Base-by-base conservation (phyloP, 2,888 invertebrate species). In the Scaptomyza polygonia region DNA sequence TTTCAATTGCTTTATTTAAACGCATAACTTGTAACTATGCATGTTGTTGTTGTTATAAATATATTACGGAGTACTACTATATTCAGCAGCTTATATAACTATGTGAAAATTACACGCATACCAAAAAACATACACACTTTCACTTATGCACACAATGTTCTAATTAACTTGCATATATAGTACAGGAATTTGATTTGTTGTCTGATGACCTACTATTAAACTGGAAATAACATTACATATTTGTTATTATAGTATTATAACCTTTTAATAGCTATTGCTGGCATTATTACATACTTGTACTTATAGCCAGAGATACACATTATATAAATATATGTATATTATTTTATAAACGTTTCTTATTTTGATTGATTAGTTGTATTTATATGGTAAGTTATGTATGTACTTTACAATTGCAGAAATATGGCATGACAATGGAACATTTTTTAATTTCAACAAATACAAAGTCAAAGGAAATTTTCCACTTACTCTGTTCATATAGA, bases 1-100 rank as follows among this genome's bases (percentile, higher is more conserved):
- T 71, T 77, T 83, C 68, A 75, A 86, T 86, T 82, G 81, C 76
- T 80, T 86, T 68, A 68, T 80, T 78, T 63, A 58, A 69, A 67
- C 57, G 72, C 72, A 65, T 77, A 57, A 49, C 55, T 63, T 53
- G 56, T 63, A 72, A 57, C 69, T 66, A 79, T 44, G 68, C 59
- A 51, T 42, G 25, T 42, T 36, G 1, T 8, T 8, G 29, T 53
- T 34, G 42, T 25, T 36, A n/a, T n/a, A n/a, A 16, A 30, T 40
- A 39, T 47, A 61, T 52, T 40, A 39, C 49, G 44, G 58, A 59
- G 29, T 68, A 39, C n/a, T 16, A 16, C 16, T 16, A 18, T 27
- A 48, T 61, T 57, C 47, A 25, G 43, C 65, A 30, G 54, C 59
- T 45, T 56, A 53, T 49, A 34, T 47, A 11, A 32, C 36, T 75